Evolutionary conservation across 1,140 invertebrate genomes (phyloP).

Genomic region (Paraescarpia echinospica): DNA sequence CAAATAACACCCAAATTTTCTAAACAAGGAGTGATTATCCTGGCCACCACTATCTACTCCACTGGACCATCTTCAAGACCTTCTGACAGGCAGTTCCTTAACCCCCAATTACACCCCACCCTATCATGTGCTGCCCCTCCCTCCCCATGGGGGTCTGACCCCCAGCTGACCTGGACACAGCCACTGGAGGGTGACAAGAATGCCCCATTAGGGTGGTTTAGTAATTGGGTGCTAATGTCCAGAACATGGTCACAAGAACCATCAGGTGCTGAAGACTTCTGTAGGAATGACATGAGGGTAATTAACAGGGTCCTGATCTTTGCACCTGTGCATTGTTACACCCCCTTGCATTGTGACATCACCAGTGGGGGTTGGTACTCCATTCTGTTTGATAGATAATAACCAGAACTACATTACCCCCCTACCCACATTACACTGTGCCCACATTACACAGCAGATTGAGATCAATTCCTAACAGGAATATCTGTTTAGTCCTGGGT

Average conservation of each 20-base stretch:
- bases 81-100: not conserved
- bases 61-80: not conserved
- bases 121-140: not conserved
- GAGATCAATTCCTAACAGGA: too few relatives aligned
- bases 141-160: not conserved
- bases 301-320: not conserved
- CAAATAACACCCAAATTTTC: not conserved
- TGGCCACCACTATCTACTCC: not conserved
- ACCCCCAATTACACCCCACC: not conserved
- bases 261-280: not conserved
- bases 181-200: not conserved
- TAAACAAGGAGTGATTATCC: not conserved
- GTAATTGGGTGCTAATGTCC: slow-evolving; percentile 4
- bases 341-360: not conserved
- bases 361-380: not conserved
- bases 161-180: not conserved
- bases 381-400: not conserved
- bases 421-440: too few relatives aligned
- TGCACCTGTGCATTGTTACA: not conserved
- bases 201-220: not conserved
- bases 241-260: not conserved
- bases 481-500: too few relatives aligned
- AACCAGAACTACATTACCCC: not conserved
- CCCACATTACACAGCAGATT: too few relatives aligned
- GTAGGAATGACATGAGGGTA: not conserved